These are phyloP conservation scores for Iguana delicatissima DNA, from an alignment of 2,797 vertebrate species.

Conservation along the genomic window DNA sequence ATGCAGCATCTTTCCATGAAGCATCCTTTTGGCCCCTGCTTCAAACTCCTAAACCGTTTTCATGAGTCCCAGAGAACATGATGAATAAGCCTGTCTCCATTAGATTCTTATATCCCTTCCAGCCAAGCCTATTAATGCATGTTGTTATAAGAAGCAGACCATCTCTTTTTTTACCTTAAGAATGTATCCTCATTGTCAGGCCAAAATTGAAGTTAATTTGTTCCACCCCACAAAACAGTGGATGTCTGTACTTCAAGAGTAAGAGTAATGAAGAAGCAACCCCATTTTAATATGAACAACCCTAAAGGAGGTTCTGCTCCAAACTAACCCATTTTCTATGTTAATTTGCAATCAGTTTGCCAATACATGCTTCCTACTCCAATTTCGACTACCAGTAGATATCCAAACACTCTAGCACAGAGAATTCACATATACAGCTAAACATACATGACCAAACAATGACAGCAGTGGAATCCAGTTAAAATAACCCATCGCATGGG, in stretches of 20 bases:
- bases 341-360: neutral
- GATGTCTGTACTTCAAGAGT: neutral
- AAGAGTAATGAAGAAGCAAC: neutral
- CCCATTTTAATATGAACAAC: neutral
- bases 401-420: neutral
- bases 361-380: neutral
- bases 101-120: neutral
- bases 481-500: neutral
- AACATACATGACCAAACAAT: neutral
- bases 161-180: neutral
- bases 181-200: neutral
- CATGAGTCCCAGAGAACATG: neutral
- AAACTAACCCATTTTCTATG: neutral
- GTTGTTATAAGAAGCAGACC: neutral
- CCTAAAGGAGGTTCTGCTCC: neutral
- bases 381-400: neutral
- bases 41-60: neutral
- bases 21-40: neutral
- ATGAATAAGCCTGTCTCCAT: neutral
- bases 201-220: neutral
- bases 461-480: neutral
- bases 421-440: neutral
- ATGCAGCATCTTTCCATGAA: neutral
- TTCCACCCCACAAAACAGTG: neutral
- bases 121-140: neutral